Evolutionary conservation across 2,888 invertebrate species (phyloP).

Genomic region (Cheilosia pagana): DNA sequence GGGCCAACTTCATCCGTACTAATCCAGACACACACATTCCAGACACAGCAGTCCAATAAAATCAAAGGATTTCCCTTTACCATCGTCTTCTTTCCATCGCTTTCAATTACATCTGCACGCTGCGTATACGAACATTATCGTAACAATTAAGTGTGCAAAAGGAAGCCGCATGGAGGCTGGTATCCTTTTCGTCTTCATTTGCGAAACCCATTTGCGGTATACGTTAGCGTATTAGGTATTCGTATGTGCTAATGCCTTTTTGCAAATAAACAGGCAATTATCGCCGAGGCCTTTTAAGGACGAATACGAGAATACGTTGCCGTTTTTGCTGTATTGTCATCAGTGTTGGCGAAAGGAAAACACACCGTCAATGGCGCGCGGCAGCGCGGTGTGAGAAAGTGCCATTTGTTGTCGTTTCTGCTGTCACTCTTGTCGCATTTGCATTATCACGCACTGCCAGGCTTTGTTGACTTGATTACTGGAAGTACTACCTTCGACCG

Average conservation of each 20-base stretch:
- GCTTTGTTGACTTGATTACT: background rate
- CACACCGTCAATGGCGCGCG: background rate
- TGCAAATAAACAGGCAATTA: conserved; percentile 54
- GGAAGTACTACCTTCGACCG: background rate
- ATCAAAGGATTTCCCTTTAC: conserved; percentile 18
- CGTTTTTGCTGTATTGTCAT: conserved; percentile 12
- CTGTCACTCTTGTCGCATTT: conserved; percentile 22
- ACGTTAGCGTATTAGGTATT: background rate
- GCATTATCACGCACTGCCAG: conserved; percentile 26
- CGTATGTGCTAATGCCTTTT: conserved; percentile 12
- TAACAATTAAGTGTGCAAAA: conserved; percentile 48
- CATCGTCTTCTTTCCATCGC: conserved; percentile 8
- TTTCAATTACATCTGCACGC: conserved; percentile 35
- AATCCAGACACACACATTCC: too few relatives aligned
- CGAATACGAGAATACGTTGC: background rate
- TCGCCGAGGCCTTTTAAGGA: conserved; percentile 16
- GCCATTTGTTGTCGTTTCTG: background rate
- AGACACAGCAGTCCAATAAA: conserved; percentile 4
- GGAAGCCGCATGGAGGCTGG: conserved; percentile 13
- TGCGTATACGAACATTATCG: conserved; percentile 35
- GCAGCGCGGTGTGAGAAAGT: background rate
- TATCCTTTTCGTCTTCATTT: conserved; percentile 22
- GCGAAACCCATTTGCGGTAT: conserved; percentile 25
- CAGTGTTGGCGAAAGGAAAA: background rate
- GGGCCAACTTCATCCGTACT: background rate